Percentiles rank a stretch among this genome's conserved stretches.
Conservation (phyloP, 1,140 invertebrate genomes). For the Caenorhabditis brenneri region DNA sequence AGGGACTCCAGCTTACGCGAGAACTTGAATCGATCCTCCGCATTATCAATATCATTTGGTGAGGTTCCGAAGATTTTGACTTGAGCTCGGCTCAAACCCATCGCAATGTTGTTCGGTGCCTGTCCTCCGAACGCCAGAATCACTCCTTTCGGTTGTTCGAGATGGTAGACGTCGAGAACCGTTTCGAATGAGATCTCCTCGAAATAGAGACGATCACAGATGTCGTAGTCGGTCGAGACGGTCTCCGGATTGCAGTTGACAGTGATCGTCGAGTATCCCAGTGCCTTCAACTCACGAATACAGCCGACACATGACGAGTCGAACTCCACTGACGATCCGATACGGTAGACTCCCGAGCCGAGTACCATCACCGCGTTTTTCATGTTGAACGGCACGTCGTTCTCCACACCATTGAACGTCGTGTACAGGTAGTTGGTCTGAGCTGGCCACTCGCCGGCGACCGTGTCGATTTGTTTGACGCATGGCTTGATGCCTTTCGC, state of each 20-base stretch:
- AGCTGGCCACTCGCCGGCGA: slow-evolving; percentile 98
- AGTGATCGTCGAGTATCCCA: slow-evolving; percentile 86
- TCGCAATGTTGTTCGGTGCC: slow-evolving; percentile 97
- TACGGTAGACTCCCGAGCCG: slow-evolving; percentile 95
- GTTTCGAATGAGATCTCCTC: slow-evolving; percentile 99
- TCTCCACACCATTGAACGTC: slow-evolving; percentile 87
- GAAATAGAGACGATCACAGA: slow-evolving; percentile 97
- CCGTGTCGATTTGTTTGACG: slow-evolving; percentile 98
- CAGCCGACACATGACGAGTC: slow-evolving; percentile 99
- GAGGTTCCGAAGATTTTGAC: slow-evolving; percentile 85
- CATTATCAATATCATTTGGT: slow-evolving; percentile 92
- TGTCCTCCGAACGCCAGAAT: slow-evolving; percentile 98
- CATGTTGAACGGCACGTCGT: slow-evolving; percentile 83
- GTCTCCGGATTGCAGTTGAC: slow-evolving; percentile 99
- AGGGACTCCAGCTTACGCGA: slow-evolving; percentile 95
- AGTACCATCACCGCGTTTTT: slow-evolving; percentile 74
- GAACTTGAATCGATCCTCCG: slow-evolving; percentile 99
- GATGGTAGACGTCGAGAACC: slow-evolving; percentile 96
- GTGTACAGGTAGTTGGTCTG: slow-evolving; percentile 96
- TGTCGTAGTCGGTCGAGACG: slow-evolving; percentile 96
- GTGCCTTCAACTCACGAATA: slow-evolving; percentile 83
- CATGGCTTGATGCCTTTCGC: slow-evolving; percentile 78
- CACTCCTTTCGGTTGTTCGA: slow-evolving; percentile 87
- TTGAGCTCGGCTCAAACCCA: slow-evolving; percentile 82
- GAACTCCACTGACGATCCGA: slow-evolving; percentile 98